These are phyloP conservation scores for Trichosurus vulpecula DNA, from an alignment of 2,797 vertebrate species.

Conservation along the genomic window DNA sequence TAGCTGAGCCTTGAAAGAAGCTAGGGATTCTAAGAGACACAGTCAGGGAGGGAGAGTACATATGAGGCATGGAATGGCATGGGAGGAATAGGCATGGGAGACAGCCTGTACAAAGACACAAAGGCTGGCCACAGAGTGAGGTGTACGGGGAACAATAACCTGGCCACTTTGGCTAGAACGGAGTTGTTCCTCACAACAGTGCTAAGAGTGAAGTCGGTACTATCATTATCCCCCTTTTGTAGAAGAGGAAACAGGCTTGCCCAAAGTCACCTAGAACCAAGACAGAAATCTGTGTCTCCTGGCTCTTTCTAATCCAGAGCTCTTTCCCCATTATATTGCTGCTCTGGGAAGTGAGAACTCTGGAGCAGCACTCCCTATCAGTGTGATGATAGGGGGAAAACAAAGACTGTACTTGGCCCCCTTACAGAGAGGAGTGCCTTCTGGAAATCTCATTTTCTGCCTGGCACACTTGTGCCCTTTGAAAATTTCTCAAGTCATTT, in stretches of 20 bases:
- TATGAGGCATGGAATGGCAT: neutral
- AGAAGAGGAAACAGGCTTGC: neutral
- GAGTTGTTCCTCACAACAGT: neutral
- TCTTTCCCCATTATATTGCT: neutral
- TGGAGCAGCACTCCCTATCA: slow-evolving; percentile 33
- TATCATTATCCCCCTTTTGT: neutral
- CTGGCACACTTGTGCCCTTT: slow-evolving; percentile 22
- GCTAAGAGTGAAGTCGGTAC: neutral
- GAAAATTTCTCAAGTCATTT: slow-evolving; percentile 9
- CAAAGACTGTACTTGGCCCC: slow-evolving; percentile 14
- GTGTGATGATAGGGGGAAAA: neutral
- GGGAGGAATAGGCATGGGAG: neutral
- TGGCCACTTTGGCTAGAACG: neutral
- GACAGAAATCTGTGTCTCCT: neutral
- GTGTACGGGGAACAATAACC: neutral
- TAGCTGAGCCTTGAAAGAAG: neutral
- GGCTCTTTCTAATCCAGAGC: neutral
- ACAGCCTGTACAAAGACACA: neutral
- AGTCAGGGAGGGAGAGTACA: neutral
- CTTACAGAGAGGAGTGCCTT: neutral
- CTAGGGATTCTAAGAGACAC: neutral
- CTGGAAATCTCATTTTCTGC: slow-evolving; percentile 9
- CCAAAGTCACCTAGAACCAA: neutral
- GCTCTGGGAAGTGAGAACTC: slow-evolving; percentile 32
- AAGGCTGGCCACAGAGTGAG: neutral